Conservation (phyloP, 2,888 invertebrate species). For the Xanthorhoe spadicearia region DNA sequence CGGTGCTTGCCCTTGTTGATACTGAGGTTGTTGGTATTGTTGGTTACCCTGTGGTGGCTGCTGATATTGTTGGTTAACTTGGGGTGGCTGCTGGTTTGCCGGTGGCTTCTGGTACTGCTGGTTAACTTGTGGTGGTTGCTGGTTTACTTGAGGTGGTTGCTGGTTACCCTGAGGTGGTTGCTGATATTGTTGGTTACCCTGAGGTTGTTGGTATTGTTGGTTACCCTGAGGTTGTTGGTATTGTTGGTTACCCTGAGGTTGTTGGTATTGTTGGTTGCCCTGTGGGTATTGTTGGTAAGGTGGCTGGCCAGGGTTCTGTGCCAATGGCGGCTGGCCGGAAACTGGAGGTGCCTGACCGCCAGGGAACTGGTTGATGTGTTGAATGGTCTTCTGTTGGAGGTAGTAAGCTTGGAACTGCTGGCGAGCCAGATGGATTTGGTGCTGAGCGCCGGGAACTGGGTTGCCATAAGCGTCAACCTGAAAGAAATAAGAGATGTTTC, state of each 20-base stretch:
- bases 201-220: constrained; percentile 41
- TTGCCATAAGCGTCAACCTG: constrained; percentile 75
- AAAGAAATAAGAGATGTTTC: constrained; percentile 31
- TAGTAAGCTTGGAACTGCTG: constrained; percentile 59
- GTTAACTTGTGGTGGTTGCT: constrained; percentile 41
- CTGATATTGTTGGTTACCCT: constrained; percentile 46
- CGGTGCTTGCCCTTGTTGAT: constrained; percentile 29
- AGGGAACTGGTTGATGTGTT: constrained; percentile 49
- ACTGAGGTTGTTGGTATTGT: constrained; percentile 40
- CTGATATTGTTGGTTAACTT: constrained; percentile 44
- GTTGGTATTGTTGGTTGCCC: constrained; percentile 39
- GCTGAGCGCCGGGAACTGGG: constrained; percentile 71
- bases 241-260: constrained; percentile 37
- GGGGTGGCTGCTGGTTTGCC: constrained; percentile 44
- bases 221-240: constrained; percentile 48
- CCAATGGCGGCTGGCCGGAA: constrained; percentile 47
- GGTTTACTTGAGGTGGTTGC: constrained; percentile 47
- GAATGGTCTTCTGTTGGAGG: constrained; percentile 57
- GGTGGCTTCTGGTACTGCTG: constrained; percentile 38
- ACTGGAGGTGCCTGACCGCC: constrained; percentile 45
- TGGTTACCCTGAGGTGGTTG: constrained; percentile 46
- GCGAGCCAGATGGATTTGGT: constrained; percentile 71
- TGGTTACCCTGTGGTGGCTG: constrained; percentile 40
- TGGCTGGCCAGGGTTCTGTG: constrained; percentile 41
- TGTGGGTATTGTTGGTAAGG: constrained; percentile 44